phyloP scores from a whole-genome alignment of 1,140 invertebrate species.

The Pogonomyrmex barbatus region DNA sequence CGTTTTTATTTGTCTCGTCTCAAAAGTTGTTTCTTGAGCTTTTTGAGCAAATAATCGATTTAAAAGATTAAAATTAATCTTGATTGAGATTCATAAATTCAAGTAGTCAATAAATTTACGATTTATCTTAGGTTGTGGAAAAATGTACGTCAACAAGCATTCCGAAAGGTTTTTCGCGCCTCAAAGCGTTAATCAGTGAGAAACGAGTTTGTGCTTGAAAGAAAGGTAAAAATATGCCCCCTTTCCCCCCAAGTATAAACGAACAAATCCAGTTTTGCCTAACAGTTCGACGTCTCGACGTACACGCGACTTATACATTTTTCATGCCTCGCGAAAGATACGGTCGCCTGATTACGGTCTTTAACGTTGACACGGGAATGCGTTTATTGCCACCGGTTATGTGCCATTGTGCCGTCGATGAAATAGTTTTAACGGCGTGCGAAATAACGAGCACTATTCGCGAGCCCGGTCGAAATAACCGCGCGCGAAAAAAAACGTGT shows the following conservation, averaged over 20 bases:
- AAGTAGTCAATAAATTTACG: neutral
- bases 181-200: neutral
- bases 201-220: neutral
- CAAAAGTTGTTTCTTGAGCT: neutral
- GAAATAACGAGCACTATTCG: constrained; percentile 32
- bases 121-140: neutral
- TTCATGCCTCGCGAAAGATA: neutral
- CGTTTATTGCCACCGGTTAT: constrained; percentile 45
- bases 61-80: constrained; percentile 6
- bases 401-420: constrained; percentile 65
- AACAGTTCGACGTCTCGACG: constrained; percentile 17
- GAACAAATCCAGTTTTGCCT: neutral
- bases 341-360: constrained; percentile 32
- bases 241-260: neutral
- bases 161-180: constrained; percentile 1
- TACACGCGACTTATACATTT: constrained; percentile 15
- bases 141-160: neutral
- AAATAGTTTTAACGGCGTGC: constrained; percentile 52
- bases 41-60: neutral
- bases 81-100: neutral
- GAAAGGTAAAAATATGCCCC: neutral
- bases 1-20: neutral
- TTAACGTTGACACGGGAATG: constrained; percentile 53
- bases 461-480: constrained; percentile 33
- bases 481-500: constrained; percentile 48